Evolutionary conservation across 2,797 vertebrate species (phyloP), one percentile per base, ranked within the genome.

Genomic region (Enteromius anoplus): DNA sequence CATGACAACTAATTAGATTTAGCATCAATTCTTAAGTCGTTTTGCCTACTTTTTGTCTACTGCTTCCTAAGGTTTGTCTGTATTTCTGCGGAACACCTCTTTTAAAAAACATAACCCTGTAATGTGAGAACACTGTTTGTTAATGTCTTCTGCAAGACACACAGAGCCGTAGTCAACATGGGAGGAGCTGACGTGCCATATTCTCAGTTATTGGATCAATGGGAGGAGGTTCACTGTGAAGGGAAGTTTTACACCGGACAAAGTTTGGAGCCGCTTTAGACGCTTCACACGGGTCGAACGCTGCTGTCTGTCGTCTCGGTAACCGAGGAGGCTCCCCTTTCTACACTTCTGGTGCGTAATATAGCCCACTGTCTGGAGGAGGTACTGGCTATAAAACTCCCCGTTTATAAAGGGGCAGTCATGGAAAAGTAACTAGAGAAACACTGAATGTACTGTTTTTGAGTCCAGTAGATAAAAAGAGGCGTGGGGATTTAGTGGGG

Each of bases 241-340:
- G 23, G 7, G 53, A 77, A 37, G 69, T 84, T 85, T 49, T 62
- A 14, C 62, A 5, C 66, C 37, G 45, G 1, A 1, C 12, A 75
- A 64, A 37, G 58, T 42, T 84, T 75, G 69, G 73, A 68, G 34
- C 11, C 40, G 32, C 12, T 53, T 42, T 21, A 15, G 32, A 75
- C 40, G 1, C 3, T 53, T 55, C 75, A 47, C 71, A 78, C 34
- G 15, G 51, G 64, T 78, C 26, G 8, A 9, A 49, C 34, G 62
- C 55, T 72, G 58, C 65, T 76, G 65, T 82, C 78, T 53, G 84
- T 84, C 78, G 77, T 72, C 85, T 82, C 78, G 72, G 91, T 88
- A 91, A 91, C 91, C 69, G 78, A 89, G 89, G 90, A 89, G 80
- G 64, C 71, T 85, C 64, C 58, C 37, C 68, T 78, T 62, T 53